A percentile compares a stretch with the other conserved stretches of the same genome.
Conservation (phyloP, 92 coral and sea anemone species). For the Epizoanthus illoricatus region DNA sequence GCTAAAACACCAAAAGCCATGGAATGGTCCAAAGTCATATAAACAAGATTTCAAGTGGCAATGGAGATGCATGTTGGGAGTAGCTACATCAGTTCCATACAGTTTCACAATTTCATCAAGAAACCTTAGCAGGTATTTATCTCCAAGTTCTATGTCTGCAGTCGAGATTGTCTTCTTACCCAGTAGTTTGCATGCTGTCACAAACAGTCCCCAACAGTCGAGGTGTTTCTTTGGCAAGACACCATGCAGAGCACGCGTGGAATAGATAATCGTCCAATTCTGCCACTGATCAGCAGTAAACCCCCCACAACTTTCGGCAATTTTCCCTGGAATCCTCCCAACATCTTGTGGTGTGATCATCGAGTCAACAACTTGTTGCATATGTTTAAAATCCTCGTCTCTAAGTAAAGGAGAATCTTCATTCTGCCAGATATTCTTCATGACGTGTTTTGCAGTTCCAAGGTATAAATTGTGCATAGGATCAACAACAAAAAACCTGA, state of each 20-base stretch:
- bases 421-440: slow-evolving; percentile 58
- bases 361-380: slow-evolving; percentile 49
- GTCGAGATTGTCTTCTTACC: slow-evolving; percentile 44
- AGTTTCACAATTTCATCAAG: slow-evolving; percentile 41
- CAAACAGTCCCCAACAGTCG: slow-evolving; percentile 58
- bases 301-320: slow-evolving; percentile 49
- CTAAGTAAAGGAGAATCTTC: slow-evolving; percentile 44
- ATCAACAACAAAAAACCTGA: slow-evolving; percentile 53
- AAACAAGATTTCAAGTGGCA: slow-evolving; percentile 54
- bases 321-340: slow-evolving; percentile 66
- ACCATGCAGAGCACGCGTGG: slow-evolving; percentile 55
- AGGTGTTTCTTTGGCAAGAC: slow-evolving; percentile 59
- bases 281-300: slow-evolving; percentile 78
- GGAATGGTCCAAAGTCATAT: slow-evolving; percentile 58
- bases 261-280: slow-evolving; percentile 59
- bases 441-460: slow-evolving; percentile 60
- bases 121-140: slow-evolving; percentile 40
- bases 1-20: slow-evolving; percentile 67
- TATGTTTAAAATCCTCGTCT: slow-evolving; percentile 50
- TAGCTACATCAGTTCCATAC: slow-evolving; percentile 49
- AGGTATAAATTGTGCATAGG: slow-evolving; percentile 65
- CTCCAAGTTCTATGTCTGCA: slow-evolving; percentile 56
- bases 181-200: slow-evolving; percentile 54
- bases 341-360: slow-evolving; percentile 65
- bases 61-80: slow-evolving; percentile 70